Conservation (phyloP, 2,888 invertebrate genomes). For the Oligia strigilis region DNA sequence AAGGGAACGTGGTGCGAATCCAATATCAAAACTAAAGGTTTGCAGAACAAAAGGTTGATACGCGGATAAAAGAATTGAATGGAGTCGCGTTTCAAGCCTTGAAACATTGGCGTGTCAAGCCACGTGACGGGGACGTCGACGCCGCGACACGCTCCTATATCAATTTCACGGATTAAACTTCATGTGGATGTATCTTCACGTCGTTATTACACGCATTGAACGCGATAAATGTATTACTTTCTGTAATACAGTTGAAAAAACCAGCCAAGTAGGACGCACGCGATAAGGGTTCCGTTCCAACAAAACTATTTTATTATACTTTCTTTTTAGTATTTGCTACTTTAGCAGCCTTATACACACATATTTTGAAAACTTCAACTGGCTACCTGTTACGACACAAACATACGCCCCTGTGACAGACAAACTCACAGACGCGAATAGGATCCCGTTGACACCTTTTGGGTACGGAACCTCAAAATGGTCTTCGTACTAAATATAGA, state of each 20-base stretch:
- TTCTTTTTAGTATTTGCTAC: neutral
- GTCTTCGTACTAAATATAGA: neutral
- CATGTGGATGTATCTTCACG: slow-evolving; percentile 52
- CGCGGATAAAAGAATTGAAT: slow-evolving; percentile 79
- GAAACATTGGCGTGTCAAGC: slow-evolving; percentile 83
- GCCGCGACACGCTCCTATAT: slow-evolving; percentile 74
- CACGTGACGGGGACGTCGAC: slow-evolving; percentile 73
- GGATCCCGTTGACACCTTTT: neutral
- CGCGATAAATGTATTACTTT: slow-evolving; percentile 37
- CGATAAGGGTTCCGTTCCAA: too few species aligned
- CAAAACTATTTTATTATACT: neutral
- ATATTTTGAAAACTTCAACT: neutral
- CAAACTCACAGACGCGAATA: neutral
- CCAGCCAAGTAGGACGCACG: neutral
- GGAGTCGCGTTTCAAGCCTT: slow-evolving; percentile 70
- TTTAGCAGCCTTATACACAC: too few species aligned
- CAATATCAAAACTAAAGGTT: slow-evolving; percentile 79
- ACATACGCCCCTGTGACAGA: neutral
- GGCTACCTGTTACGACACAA: neutral
- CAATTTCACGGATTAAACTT: slow-evolving; percentile 79
- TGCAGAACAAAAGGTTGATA: slow-evolving; percentile 81
- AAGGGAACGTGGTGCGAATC: slow-evolving; percentile 74
- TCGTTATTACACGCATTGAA: slow-evolving; percentile 59
- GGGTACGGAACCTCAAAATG: neutral
- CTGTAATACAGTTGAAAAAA: neutral